Conservation (phyloP, 1,140 invertebrate species). For the Lordiphosa stackelbergi region DNA sequence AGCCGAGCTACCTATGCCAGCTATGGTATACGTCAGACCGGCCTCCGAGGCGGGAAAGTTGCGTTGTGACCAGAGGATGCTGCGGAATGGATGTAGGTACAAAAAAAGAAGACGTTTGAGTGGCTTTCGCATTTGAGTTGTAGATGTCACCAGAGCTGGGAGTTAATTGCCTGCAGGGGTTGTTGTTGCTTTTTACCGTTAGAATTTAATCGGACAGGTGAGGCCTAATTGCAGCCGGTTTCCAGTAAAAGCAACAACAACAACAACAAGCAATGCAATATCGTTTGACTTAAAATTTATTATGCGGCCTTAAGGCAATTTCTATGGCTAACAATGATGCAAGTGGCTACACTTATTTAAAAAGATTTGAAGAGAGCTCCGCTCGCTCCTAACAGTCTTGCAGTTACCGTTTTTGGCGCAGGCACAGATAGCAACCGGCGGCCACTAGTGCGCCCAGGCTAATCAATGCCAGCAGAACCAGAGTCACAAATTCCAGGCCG, state of each 20-base stretch:
- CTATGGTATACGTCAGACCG: constrained; percentile 70
- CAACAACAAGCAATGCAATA: constrained; percentile 37
- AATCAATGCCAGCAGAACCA: constrained; percentile 86
- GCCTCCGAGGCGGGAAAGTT: constrained; percentile 72
- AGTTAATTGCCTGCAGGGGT: constrained; percentile 30
- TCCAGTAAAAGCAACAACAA: constrained; percentile 25
- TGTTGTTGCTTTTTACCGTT: constrained; percentile 62
- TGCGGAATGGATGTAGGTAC: constrained; percentile 7
- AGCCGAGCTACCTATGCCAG: constrained; percentile 43
- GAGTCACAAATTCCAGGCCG: constrained; percentile 87
- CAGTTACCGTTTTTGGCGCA: constrained; percentile 82
- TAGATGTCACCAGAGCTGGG: constrained; percentile 38
- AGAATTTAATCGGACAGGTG: constrained; percentile 58
- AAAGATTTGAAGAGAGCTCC: constrained; percentile 13
- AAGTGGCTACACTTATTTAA: constrained; percentile 20
- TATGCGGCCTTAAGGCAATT: constrained; percentile 34
- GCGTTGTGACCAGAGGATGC: constrained; percentile 64
- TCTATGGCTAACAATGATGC: constrained; percentile 41
- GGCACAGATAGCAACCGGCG: constrained; percentile 87
- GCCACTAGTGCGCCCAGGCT: constrained; percentile 87
- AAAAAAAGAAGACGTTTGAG: constrained; percentile 13
- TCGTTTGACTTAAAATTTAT: constrained; percentile 57
- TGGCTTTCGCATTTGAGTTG: constrained; percentile 42
- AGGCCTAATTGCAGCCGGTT: constrained; percentile 43
- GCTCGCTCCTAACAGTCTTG: constrained; percentile 40